Evolutionary conservation across 2,113 vertebrate genomes (phyloP).

Genomic region (Podocnemis expansa): DNA sequence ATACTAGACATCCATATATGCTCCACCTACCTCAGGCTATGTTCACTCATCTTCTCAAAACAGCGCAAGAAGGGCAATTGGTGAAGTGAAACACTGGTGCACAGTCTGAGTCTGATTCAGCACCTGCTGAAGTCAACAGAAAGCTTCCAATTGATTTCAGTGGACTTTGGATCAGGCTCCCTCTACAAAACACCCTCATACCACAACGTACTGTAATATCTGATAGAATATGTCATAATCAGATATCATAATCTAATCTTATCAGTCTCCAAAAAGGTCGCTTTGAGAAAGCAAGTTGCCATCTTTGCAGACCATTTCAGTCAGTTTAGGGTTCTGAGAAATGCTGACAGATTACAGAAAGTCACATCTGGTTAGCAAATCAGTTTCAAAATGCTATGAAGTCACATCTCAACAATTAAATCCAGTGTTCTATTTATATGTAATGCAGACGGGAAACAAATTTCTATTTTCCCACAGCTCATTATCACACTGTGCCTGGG

Average conservation of each 20-base stretch:
- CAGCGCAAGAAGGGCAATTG: not conserved
- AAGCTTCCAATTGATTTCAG: conserved; percentile 12
- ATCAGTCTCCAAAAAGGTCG: not conserved
- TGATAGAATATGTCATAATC: conserved; percentile 1
- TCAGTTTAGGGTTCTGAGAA: not conserved
- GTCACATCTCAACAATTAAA: not conserved
- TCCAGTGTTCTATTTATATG: not conserved
- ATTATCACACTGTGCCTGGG: not conserved
- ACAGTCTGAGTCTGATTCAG: conserved; percentile 22
- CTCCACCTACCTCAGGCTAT: not conserved
- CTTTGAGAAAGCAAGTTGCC: not conserved
- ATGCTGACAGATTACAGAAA: not conserved
- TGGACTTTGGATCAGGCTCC: not conserved
- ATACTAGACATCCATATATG: not conserved
- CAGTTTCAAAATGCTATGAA: not conserved
- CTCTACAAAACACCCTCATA: not conserved
- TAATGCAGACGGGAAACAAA: not conserved
- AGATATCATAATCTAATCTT: not conserved
- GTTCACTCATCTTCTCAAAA: not conserved
- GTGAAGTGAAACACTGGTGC: not conserved
- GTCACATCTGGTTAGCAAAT: not conserved
- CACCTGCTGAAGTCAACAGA: not conserved
- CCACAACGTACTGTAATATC: not conserved
- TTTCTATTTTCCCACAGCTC: not conserved
- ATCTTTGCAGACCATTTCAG: not conserved